Evolutionary conservation across 1,140 invertebrate genomes (phyloP).

Genomic region (Fopius arisanus): DNA sequence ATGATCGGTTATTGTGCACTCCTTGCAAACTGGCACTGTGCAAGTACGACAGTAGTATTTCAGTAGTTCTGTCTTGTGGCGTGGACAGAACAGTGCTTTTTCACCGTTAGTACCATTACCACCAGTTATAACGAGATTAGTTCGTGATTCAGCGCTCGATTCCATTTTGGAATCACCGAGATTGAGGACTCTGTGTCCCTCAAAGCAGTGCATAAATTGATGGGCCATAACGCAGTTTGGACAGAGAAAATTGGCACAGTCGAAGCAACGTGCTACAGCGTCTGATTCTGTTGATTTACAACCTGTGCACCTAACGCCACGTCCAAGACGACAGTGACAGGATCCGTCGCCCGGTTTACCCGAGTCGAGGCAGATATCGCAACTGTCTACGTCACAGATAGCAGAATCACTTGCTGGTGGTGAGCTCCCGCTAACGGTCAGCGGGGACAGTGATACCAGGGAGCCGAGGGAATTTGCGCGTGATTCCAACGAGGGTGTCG

Average conservation of each 20-base stretch:
- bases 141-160: slow-evolving; percentile 47
- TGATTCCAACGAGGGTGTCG: slow-evolving; percentile 90
- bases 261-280: slow-evolving; percentile 90
- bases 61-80: slow-evolving; percentile 86
- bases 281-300: slow-evolving; percentile 87
- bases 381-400: slow-evolving; percentile 79
- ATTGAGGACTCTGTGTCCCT: slow-evolving; percentile 89
- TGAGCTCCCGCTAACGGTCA: slow-evolving; percentile 82
- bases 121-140: slow-evolving; percentile 42
- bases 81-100: slow-evolving; percentile 78
- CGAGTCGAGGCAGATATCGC: slow-evolving; percentile 83
- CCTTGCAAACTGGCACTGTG: slow-evolving; percentile 89
- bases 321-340: slow-evolving; percentile 77
- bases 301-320: slow-evolving; percentile 79
- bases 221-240: slow-evolving; percentile 97
- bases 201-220: slow-evolving; percentile 98
- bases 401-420: slow-evolving; percentile 82
- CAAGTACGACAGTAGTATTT: slow-evolving; percentile 94
- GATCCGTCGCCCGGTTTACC: slow-evolving; percentile 80
- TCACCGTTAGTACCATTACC: slow-evolving; percentile 64
- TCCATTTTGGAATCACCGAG: slow-evolving; percentile 73
- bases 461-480: slow-evolving; percentile 90
- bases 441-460: slow-evolving; percentile 74
- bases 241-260: slow-evolving; percentile 95
- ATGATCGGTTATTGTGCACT: slow-evolving; percentile 90